These are phyloP conservation scores for Lophura nycthemera DNA, from an alignment of 2,113 vertebrate species.

Conservation along the genomic window DNA sequence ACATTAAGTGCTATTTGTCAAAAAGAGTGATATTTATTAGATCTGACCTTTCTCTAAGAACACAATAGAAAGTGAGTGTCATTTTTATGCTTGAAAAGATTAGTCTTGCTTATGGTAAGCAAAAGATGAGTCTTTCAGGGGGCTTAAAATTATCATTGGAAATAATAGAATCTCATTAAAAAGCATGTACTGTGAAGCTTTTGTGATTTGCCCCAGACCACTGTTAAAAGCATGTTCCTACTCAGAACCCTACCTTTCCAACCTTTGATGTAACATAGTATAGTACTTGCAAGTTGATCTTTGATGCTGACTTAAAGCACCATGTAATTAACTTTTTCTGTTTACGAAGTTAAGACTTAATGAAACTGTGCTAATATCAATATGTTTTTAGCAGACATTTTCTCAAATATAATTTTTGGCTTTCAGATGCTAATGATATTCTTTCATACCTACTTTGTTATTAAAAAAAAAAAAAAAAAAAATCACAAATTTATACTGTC, in stretches of 20 bases:
- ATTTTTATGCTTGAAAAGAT: conserved; percentile 48
- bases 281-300: conserved; percentile 48
- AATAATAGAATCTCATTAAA: conserved; percentile 75
- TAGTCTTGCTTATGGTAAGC: conserved; percentile 64
- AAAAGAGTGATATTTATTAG: conserved; percentile 42
- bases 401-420: neutral
- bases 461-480: neutral
- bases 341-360: conserved; percentile 63
- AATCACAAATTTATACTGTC: neutral
- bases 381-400: neutral
- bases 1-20: conserved; percentile 29
- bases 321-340: conserved; percentile 67
- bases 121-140: neutral
- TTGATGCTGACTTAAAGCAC: conserved; percentile 55
- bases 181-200: conserved; percentile 14
- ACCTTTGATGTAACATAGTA: neutral
- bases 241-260: conserved; percentile 32
- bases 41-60: conserved; percentile 28
- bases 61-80: conserved; percentile 35
- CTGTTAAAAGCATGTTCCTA: conserved; percentile 32
- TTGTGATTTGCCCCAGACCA: conserved; percentile 52
- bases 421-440: conserved; percentile 8
- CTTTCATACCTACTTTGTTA: neutral
- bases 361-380: conserved; percentile 65
- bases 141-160: conserved; percentile 37